Conservation (phyloP, 2,797 vertebrate genomes). For the Chiroxiphia lanceolata region DNA sequence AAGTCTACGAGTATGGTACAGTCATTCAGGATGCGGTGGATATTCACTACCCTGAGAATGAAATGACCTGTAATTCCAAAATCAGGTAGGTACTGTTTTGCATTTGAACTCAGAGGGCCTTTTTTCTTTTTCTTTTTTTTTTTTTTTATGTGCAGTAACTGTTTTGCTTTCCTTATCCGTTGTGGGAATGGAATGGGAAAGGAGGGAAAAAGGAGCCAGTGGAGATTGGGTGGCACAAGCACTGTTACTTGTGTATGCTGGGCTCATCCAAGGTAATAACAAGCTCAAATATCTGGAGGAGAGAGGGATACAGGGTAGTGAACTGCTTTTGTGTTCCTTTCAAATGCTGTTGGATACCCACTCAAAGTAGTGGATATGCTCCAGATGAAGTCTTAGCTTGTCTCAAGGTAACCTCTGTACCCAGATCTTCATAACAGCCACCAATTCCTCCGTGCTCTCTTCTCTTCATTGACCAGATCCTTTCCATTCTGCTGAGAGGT, state of each 20-base stretch:
- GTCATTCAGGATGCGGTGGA: slow-evolving; percentile 99
- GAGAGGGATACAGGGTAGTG: background rate
- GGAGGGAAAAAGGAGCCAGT: background rate
- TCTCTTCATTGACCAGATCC: background rate
- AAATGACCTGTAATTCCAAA: slow-evolving; percentile 99
- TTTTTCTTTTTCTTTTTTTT: background rate
- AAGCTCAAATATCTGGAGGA: accelerated
- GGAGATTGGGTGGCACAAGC: background rate
- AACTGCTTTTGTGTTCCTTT: background rate
- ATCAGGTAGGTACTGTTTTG: slow-evolving; percentile 85
- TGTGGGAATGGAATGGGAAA: background rate
- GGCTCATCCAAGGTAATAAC: background rate
- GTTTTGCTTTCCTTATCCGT: background rate
- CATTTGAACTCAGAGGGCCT: background rate
- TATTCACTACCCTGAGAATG: slow-evolving; percentile 98
- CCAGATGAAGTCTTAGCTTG: background rate
- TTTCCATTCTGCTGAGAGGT: background rate
- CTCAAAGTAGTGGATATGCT: background rate
- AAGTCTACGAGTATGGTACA: slow-evolving; percentile 97
- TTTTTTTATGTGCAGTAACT: background rate
- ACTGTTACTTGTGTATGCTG: background rate
- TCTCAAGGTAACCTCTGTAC: background rate
- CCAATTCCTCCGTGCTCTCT: background rate
- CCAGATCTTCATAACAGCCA: background rate
- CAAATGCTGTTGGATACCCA: background rate